Evolutionary conservation across 2,888 invertebrate genomes (phyloP).

Genomic region (Drosophila meridionalis): DNA sequence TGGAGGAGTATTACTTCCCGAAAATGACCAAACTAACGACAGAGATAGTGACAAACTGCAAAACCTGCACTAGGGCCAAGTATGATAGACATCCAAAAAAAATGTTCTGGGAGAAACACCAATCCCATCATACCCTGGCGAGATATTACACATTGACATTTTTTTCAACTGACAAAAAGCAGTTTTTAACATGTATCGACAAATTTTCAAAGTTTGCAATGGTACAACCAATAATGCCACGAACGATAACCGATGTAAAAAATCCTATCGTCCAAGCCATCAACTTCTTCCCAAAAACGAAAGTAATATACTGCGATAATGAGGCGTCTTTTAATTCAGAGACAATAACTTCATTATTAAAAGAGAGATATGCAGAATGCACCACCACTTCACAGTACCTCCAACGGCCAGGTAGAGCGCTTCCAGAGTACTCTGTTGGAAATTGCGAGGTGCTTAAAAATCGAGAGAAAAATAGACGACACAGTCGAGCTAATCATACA

Average conservation of each 20-base stretch:
- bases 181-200: no score
- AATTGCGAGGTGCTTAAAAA: background rate
- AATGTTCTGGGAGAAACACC: background rate
- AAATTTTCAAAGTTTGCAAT: no score
- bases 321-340: background rate
- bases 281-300: background rate
- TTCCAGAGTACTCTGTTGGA: background rate
- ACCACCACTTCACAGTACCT: background rate
- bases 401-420: background rate
- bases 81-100: no score
- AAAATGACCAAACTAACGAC: no score
- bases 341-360: background rate
- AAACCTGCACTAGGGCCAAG: no score
- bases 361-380: background rate
- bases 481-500: background rate
- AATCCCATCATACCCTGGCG: no score
- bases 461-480: background rate
- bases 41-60: no score
- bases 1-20: background rate
- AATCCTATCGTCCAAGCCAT: background rate
- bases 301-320: background rate
- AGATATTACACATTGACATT: no score
- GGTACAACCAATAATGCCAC: background rate
- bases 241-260: background rate
- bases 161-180: background rate